These are phyloP conservation scores for Oophaga pumilio DNA, from an alignment of 2,113 vertebrate species.

Conservation along the genomic window DNA sequence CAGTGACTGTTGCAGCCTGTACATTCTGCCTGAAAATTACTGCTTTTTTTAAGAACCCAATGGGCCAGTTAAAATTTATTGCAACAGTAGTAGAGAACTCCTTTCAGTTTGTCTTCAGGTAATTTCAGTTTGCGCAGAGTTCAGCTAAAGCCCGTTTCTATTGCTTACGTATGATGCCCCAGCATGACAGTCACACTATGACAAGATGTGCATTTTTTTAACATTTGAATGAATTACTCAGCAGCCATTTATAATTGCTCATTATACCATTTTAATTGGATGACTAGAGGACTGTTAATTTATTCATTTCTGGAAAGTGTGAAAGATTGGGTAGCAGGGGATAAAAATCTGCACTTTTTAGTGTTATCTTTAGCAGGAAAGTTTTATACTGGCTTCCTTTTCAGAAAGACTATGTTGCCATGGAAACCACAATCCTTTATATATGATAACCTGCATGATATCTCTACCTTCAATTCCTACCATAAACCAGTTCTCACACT, in stretches of 20 bases:
- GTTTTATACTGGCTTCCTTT: neutral
- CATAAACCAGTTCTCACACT: neutral
- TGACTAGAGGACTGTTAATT: constrained; percentile 54
- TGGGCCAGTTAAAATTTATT: too few species aligned
- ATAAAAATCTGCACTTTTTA: constrained; percentile 14
- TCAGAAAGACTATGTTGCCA: neutral
- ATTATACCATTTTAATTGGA: constrained; percentile 53
- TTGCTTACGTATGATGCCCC: neutral
- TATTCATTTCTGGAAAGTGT: constrained; percentile 55
- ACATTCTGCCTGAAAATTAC: too few species aligned
- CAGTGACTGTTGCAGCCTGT: too few species aligned
- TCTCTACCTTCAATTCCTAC: neutral
- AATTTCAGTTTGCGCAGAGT: neutral
- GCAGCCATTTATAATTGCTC: constrained; percentile 42
- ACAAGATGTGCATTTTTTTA: neutral
- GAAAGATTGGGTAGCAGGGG: constrained; percentile 26
- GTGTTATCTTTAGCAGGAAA: constrained; percentile 26
- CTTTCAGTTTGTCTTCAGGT: neutral
- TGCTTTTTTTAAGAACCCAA: too few species aligned
- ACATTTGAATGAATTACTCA: constrained; percentile 34
- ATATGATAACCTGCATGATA: neutral
- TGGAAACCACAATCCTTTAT: constrained; percentile 5
- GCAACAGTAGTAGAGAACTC: neutral
- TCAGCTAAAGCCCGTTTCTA: neutral
- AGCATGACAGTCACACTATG: constrained; percentile 10